Conservation (phyloP, 2,113 vertebrate genomes). For the Capreolus pygargus region DNA sequence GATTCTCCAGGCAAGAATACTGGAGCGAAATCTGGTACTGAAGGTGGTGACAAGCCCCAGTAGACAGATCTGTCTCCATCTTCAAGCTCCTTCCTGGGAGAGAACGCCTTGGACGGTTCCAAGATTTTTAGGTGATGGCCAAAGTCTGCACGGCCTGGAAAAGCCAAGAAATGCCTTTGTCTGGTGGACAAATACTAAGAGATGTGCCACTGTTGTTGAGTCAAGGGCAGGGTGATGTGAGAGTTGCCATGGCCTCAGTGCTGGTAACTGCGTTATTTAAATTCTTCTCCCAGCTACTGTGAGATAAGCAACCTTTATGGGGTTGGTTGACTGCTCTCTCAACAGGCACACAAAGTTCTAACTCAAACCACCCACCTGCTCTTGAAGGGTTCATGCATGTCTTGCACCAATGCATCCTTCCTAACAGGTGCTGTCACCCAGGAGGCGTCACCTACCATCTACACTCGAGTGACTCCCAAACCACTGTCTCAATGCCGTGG, state of each 20-base stretch:
- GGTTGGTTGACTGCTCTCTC: no score
- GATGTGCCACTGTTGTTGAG: background rate
- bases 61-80: background rate
- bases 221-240: no score
- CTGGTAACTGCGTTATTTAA: background rate
- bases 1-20: no score
- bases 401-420: accelerated
- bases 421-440: accelerated
- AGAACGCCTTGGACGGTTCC: background rate
- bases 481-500: background rate
- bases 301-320: background rate
- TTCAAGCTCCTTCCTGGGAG: background rate
- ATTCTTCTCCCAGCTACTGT: background rate
- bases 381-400: no score
- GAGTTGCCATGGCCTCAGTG: accelerated
- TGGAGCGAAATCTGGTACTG: background rate
- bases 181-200: background rate
- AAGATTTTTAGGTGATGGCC: background rate
- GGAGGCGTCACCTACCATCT: background rate
- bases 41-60: background rate
- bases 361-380: background rate
- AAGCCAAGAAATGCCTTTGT: background rate
- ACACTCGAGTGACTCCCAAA: accelerated
- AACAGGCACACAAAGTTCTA: background rate
- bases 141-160: background rate